Percentiles rank a stretch among this genome's conserved stretches.
phyloP scores from a whole-genome alignment of 2,888 invertebrate species.

The Cheilosia vulpina region DNA sequence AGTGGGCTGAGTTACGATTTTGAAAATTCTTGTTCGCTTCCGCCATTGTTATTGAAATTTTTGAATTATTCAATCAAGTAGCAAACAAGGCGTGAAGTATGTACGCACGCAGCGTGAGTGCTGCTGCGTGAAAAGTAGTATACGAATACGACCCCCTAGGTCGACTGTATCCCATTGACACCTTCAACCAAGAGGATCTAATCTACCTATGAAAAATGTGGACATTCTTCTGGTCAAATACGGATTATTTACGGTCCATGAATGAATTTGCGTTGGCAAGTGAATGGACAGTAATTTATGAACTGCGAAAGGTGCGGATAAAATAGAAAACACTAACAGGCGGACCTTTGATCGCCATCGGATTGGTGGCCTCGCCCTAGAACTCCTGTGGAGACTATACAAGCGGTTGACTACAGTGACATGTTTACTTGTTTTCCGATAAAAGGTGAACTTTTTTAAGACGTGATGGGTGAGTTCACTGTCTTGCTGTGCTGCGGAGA shows the following conservation, averaged over 20 bases:
- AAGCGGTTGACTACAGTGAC: no score
- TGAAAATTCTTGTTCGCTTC: background rate
- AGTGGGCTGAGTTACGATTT: constrained; percentile 46
- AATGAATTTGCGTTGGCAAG: background rate
- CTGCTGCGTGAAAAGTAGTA: background rate
- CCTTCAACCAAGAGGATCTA: background rate
- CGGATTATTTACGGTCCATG: constrained; percentile 34
- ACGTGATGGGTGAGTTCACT: no score
- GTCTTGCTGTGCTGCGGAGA: no score
- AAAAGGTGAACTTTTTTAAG: no score
- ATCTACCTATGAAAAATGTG: background rate
- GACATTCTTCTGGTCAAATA: constrained; percentile 21
- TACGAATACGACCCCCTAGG: constrained; percentile 44
- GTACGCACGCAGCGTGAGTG: constrained; percentile 27
- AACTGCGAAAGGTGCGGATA: constrained; percentile 1
- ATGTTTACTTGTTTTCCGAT: no score
- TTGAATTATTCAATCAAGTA: constrained; percentile 52
- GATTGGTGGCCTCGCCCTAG: no score
- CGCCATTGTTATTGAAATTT: constrained; percentile 67
- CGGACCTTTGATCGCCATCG: no score
- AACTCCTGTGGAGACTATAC: no score
- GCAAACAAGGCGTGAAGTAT: constrained; percentile 57
- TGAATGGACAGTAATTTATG: background rate
- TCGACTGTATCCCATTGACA: constrained; percentile 33
- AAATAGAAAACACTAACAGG: background rate